These are phyloP conservation scores for Araneus ventricosus DNA, from an alignment of 1,140 invertebrate species.

Conservation along the genomic window DNA sequence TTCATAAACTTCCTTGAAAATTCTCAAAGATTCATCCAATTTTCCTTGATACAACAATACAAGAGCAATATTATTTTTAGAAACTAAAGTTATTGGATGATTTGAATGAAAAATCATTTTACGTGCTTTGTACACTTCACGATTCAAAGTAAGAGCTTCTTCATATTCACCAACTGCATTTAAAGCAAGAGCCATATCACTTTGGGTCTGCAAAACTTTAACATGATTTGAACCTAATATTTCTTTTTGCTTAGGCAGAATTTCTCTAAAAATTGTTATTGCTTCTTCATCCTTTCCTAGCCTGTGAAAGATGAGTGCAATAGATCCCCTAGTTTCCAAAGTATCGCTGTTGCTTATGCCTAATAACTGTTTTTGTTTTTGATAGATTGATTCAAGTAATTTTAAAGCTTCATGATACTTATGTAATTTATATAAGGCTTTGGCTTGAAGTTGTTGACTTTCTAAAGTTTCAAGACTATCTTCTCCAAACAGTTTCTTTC, in stretches of 20 bases:
- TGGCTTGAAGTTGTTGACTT: constrained; percentile 61
- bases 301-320: constrained; percentile 76
- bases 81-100: constrained; percentile 41
- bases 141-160: constrained; percentile 75
- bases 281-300: constrained; percentile 77
- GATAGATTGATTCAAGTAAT: constrained; percentile 73
- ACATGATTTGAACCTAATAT: constrained; percentile 76
- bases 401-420: constrained; percentile 76
- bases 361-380: constrained; percentile 74
- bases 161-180: constrained; percentile 75
- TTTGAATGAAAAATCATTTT: background rate
- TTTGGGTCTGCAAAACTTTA: constrained; percentile 75
- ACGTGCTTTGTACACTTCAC: constrained; percentile 21
- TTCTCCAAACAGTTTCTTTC: constrained; percentile 68
- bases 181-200: constrained; percentile 77
- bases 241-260: constrained; percentile 76
- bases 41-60: constrained; percentile 21
- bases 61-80: constrained; percentile 52
- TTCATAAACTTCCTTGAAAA: constrained; percentile 77
- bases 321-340: constrained; percentile 75
- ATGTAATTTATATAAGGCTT: background rate
- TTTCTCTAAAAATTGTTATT: constrained; percentile 76
- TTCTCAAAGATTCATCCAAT: constrained; percentile 30
- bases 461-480: constrained; percentile 71
- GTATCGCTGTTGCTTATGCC: constrained; percentile 76